Conservation (phyloP, 2,888 invertebrate genomes). For the Nemotelus pantherinus region DNA sequence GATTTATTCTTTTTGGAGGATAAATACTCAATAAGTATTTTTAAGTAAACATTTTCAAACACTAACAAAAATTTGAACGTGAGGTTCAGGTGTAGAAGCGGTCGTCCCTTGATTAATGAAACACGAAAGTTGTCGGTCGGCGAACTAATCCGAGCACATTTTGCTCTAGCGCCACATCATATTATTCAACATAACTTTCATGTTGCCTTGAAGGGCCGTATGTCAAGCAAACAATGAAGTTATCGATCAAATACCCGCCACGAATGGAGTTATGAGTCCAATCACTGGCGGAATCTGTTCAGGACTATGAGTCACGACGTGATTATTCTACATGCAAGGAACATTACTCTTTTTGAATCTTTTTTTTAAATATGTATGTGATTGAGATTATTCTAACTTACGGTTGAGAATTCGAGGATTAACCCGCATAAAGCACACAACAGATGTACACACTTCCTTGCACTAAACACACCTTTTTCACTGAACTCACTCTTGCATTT, state of each 20-base stretch:
- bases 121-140: too few relatives aligned
- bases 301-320: slow-evolving; percentile 9
- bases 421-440: not conserved
- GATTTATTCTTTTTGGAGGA: too few relatives aligned
- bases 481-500: slow-evolving; percentile 20
- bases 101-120: too few relatives aligned
- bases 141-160: too few relatives aligned
- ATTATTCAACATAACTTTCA: not conserved
- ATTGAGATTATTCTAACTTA: too few relatives aligned
- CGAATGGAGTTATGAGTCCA: slow-evolving; percentile 8
- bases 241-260: slow-evolving; percentile 42
- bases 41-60: too few relatives aligned
- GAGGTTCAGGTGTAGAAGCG: too few relatives aligned
- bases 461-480: not conserved
- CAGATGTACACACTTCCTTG: slow-evolving; percentile 4
- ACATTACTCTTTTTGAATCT: not conserved
- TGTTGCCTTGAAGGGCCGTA: slow-evolving; percentile 16
- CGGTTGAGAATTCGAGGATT: not conserved
- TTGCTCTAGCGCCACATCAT: too few relatives aligned
- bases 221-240: slow-evolving; percentile 37
- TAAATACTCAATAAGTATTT: too few relatives aligned
- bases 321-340: not conserved
- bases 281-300: slow-evolving; percentile 27
- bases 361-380: not conserved
- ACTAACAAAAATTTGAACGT: too few relatives aligned